Percentiles rank a stretch among this genome's conserved stretches.
Evolutionary conservation across 2,797 vertebrate species (phyloP).

Genomic region (Coendou prehensilis): DNA sequence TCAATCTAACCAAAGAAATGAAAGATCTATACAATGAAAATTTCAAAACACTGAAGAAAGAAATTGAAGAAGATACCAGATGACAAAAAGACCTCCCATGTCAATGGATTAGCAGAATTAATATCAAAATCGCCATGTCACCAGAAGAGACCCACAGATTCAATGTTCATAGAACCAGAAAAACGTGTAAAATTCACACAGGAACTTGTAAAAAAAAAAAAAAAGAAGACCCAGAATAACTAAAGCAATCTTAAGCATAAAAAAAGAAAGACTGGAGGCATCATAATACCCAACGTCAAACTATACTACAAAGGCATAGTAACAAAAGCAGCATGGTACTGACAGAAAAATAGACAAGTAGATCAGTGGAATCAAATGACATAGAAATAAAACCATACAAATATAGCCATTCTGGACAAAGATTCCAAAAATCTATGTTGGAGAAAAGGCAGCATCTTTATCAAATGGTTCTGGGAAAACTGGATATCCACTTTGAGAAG

Average conservation of each 20-base stretch:
- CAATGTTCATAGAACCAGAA: not conserved
- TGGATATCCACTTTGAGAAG: not conserved
- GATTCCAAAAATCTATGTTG: not conserved
- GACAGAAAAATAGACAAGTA: not conserved
- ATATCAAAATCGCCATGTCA: not conserved
- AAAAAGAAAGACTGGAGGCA: not conserved
- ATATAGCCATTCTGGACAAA: not conserved
- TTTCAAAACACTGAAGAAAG: not conserved
- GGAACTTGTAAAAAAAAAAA: not conserved
- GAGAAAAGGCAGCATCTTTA: not conserved
- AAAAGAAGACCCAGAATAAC: not conserved
- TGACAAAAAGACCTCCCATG: not conserved
- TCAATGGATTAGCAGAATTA: not conserved
- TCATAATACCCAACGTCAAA: not conserved
- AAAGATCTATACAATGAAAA: not conserved
- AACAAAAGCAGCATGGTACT: not conserved
- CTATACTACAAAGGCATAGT: not conserved
- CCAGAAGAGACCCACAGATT: not conserved
- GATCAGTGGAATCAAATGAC: not conserved
- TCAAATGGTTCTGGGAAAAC: not conserved
- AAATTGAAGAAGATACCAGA: not conserved
- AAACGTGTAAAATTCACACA: not conserved
- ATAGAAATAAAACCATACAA: not conserved
- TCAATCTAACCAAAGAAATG: not conserved
- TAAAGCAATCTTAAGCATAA: not conserved